Evolutionary conservation across 2,888 invertebrate species (phyloP), one percentile per base, ranked within the genome.

Genomic region (Pomacea canaliculata): DNA sequence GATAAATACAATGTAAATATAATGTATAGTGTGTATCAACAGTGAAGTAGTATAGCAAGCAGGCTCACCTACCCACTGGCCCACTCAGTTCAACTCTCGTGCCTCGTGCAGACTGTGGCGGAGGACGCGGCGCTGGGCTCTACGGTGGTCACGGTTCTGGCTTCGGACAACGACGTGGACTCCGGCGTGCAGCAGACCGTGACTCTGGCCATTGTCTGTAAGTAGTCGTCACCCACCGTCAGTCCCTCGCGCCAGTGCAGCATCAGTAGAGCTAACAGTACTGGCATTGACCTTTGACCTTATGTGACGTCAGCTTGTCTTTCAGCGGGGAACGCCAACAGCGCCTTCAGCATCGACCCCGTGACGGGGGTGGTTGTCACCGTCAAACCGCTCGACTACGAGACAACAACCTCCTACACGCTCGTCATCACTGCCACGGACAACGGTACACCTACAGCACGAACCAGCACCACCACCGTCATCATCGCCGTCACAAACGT

Each of bases 131-230:
- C 68, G 4, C 71, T 81, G 0, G 86, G 84, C 3, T 74, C 78
- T 4, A 60, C 72, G 0, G 78, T 87, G 5, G 68, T 77, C 7
- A 79, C 79, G 18, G 76, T 87, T 8, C 65, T 67, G n/a, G 87
- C 86, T 2, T 76, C 81, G 12, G 88, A 88, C 73, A 63, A 63
- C 27, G 88, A 88, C 68, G 70, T 69, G 49, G 87, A 86, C 2
- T 49, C n/a, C 9, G 85, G 85, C 70, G 84, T 83, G 7, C 72
- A 71, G 8, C 27, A 84, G 9, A 79, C 79, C 8, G 51, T 77
- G 59, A 74, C 74, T 12, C 82, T 80, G 70, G 37, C 77, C 16
- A 83, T 84, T 16, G 76, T 79, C 79, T 79, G 85, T 84, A 66
- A 70, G 78, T 69, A 56, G 37, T 37, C 37, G 3, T 37, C 37